Evolutionary conservation across 2,888 invertebrate species (phyloP).

Genomic region (Hemicrepidius hirtus): DNA sequence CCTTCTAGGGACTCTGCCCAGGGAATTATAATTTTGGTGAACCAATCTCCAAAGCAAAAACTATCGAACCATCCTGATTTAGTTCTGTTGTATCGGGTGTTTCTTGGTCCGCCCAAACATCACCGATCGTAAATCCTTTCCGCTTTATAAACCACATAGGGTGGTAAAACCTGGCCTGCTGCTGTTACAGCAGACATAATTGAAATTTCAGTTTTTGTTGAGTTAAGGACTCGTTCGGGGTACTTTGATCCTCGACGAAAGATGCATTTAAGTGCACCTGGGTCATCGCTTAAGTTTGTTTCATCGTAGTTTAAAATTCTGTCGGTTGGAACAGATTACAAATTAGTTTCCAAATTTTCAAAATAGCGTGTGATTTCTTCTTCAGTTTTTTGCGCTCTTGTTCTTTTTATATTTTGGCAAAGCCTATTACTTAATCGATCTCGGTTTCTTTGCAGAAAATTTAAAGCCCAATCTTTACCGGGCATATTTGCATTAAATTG

Average conservation of each 20-base stretch:
- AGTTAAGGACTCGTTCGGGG: constrained; percentile 52
- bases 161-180: neutral
- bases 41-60: neutral
- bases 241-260: constrained; percentile 55
- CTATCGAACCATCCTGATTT: neutral
- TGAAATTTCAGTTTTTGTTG: constrained; percentile 13
- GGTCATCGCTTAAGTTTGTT: constrained; percentile 64
- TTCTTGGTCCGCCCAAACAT: neutral
- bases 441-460: constrained; percentile 29
- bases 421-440: constrained; percentile 31
- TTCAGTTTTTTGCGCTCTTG: constrained; percentile 44
- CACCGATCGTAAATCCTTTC: neutral
- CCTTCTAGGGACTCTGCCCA: neutral
- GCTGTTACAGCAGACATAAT: constrained; percentile 23
- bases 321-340: constrained; percentile 46
- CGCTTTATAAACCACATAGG: constrained; percentile 53
- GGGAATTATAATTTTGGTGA: neutral
- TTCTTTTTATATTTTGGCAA: constrained; percentile 50
- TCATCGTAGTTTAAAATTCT: constrained; percentile 66
- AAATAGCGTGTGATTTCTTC: constrained; percentile 49
- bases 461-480: neutral
- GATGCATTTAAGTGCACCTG: constrained; percentile 57
- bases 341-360: constrained; percentile 41
- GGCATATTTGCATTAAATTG: neutral
- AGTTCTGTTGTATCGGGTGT: neutral